Base-by-base conservation (phyloP, 1,140 invertebrate species). In the Uloborus diversus region DNA sequence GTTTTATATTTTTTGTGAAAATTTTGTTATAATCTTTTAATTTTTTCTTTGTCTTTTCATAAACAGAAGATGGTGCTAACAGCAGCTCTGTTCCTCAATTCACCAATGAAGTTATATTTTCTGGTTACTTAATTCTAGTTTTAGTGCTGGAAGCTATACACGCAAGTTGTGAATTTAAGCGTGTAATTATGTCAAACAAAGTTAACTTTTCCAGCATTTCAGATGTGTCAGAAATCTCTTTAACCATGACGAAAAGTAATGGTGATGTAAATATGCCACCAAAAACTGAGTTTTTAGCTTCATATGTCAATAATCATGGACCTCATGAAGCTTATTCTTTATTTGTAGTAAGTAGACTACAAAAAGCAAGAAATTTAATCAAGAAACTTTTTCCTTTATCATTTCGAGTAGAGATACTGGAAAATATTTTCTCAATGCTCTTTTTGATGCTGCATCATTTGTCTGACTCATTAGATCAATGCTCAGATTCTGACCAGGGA, bases 341-440 rank as follows among this genome's bases (percentile, higher is more conserved):
- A 33, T 69, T 70, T 27, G 14, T 79, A 25, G 23, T 25, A 33
- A 30, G 35, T 5, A 69, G 28, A 62, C 59, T 80, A 23, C 14
- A 53, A 30, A 56, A 51, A 23, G 47, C 68, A 23, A 56, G 62
- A 57, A 23, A 35, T 1, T 25, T 64, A 56, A 70, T 88, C 2
- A 71, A 81, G 20, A 82, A 84, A 66, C 81, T 88, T 20, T 85
- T 85, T 51, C 86, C 87, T 5, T 68, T 88, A 57, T 82, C 84
- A 20, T 87, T 85, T 70, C 80, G 87, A 13, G 81, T 88, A 3
- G 88, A 88, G 82, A 84, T 88, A 13, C 61, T 88, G 70, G 87
- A 88, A 82, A 86, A 88, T 84, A 84, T 88, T 5, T 88, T 87
- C 82, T 85, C 86, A 27, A 75, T 88, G 37, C 81, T 88, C 28